Evolutionary conservation across 1,140 invertebrate genomes (phyloP), one percentile per base, ranked within the genome.

Genomic region (Bombus superbus): DNA sequence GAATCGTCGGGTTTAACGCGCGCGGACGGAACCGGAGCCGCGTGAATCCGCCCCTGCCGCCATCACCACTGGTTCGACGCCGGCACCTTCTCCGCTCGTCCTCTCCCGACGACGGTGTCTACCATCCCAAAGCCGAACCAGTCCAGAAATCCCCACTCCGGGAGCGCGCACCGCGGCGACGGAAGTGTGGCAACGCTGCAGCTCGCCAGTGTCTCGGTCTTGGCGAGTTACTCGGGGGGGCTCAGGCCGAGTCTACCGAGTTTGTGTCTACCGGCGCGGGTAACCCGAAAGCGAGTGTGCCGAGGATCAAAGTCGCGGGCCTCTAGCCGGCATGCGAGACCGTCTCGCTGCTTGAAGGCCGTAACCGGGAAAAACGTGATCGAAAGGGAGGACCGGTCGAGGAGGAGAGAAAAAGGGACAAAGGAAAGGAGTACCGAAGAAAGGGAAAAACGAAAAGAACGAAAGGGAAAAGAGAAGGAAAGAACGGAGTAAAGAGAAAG

Each of bases 211-310:
- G 93, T 93, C 93, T 94, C 92, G 92, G 93, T 93, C 93, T 93
- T 92, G 92, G 92, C 93, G 90, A 92, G 90, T 93, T 92, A 92
- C 92, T 92, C 92, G 93, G 92, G 92, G 91, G 91, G 92, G 91
- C 89, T 91, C 92, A 91, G 92, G 92, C 92, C 92, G 93, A 94
- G 93, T 93, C 93, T 93, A 93, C 93, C 94, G 94, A 94, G 94
- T 94, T 94, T 93, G 86, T 94, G 93, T 94, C 94, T 94, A 94
- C 93, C 93, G 94, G 94, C 92, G 93, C 93, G 94, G 92, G 92
- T 94, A 94, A 88, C 88, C 92, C 92, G 92, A 92, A 93, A 94
- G 93, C 92, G 93, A 92, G 89, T 90, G 89, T 90, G 88, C 86
- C 89, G 92, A 90, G 89, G 93, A 93, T 92, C 92, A 93, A 91